Evolutionary conservation across 2,113 vertebrate genomes (phyloP).

Genomic region (Macroglossus sobrinus): DNA sequence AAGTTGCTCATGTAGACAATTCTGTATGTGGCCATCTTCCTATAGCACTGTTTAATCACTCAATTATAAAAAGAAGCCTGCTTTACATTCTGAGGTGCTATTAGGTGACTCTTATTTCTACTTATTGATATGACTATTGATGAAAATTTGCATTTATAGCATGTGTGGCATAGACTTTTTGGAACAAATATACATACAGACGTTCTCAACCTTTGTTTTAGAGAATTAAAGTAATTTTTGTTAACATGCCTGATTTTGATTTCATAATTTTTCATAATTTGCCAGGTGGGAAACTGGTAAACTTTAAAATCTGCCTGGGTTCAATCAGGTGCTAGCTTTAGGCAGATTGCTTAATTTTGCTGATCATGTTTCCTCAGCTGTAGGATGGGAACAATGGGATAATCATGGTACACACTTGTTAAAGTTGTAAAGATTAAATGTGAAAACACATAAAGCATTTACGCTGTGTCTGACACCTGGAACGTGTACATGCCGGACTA

Average conservation of each 20-base stretch:
- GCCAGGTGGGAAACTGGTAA: not conserved
- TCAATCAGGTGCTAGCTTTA: not conserved
- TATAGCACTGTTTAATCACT: not conserved
- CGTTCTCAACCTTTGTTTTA: not conserved
- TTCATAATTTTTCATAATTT: not conserved
- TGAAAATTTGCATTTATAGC: not conserved
- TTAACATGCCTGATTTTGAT: not conserved
- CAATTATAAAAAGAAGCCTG: not conserved
- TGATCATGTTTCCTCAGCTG: not conserved
- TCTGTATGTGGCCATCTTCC: not conserved
- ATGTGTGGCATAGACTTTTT: not conserved
- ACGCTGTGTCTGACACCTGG: not conserved
- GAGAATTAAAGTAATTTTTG: not conserved
- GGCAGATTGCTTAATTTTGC: not conserved
- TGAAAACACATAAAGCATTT: not conserved
- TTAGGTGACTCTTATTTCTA: not conserved
- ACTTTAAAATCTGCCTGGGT: not conserved
- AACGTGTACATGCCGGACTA: accelerated
- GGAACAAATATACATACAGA: not conserved
- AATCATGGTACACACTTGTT: not conserved
- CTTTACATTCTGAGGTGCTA: not conserved
- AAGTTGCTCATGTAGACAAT: not conserved
- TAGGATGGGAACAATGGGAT: no score
- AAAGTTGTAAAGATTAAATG: not conserved
- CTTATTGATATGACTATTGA: not conserved